A percentile compares a stretch with the other conserved stretches of the same genome.
Evolutionary conservation across 2,888 invertebrate genomes (phyloP).

Genomic region (Leptothorax acervorum): DNA sequence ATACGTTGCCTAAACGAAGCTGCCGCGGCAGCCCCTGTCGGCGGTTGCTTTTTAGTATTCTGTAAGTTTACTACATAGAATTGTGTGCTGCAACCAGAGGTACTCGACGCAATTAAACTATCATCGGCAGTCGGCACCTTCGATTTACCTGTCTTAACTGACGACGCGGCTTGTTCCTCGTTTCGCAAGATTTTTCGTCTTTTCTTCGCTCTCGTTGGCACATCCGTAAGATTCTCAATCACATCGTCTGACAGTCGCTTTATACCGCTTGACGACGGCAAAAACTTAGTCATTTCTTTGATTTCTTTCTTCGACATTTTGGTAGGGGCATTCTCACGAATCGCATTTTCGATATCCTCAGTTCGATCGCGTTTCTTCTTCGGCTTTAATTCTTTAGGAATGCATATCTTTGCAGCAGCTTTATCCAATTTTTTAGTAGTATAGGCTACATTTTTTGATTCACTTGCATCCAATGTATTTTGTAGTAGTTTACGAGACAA

Average conservation of each 20-base stretch:
- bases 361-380: slow-evolving; percentile 27
- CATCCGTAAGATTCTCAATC: slow-evolving; percentile 74
- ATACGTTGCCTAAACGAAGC: slow-evolving; percentile 77
- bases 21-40: slow-evolving; percentile 64
- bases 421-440: slow-evolving; percentile 29
- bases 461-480: background rate
- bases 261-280: slow-evolving; percentile 40
- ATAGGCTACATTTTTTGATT: slow-evolving; percentile 27
- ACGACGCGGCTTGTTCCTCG: slow-evolving; percentile 58
- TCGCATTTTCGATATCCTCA: background rate
- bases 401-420: slow-evolving; percentile 14
- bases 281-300: background rate
- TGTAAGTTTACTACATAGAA: slow-evolving; percentile 77
- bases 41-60: slow-evolving; percentile 67
- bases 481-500: slow-evolving; percentile 21
- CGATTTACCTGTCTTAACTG: slow-evolving; percentile 60
- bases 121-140: background rate
- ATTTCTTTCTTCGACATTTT: slow-evolving; percentile 26
- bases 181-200: slow-evolving; percentile 61
- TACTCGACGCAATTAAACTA: slow-evolving; percentile 66
- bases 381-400: slow-evolving; percentile 22
- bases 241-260: slow-evolving; percentile 78
- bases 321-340: no score
- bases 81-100: slow-evolving; percentile 78
- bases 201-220: slow-evolving; percentile 62